Evolutionary conservation across 2,888 invertebrate genomes (phyloP), one percentile per base, ranked within the genome.

Genomic region (Euclidia mi): DNA sequence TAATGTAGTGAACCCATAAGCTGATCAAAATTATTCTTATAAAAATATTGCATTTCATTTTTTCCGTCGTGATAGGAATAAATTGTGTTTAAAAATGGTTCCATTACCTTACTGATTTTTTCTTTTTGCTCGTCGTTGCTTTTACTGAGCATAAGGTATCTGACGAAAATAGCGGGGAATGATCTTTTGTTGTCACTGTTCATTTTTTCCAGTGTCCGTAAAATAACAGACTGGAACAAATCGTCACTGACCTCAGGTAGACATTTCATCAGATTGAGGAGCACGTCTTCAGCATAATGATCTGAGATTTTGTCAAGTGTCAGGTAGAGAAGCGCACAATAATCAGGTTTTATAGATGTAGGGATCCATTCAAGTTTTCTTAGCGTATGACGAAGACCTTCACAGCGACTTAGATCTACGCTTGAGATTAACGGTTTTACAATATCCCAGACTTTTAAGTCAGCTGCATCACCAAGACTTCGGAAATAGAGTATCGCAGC

Each of bases 71-170:
- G 48, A 15, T 55, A 4, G 0, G 0, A 17, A 11, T 76, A 61
- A 28, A 89, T 45, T 10, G 45, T 56, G 10, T 82, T 67, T 2
- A 86, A 70, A 41, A 87, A 79, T 2, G 66, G 75, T 6, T 66
- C 51, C 10, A 80, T 83, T 14, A 87, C 42, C 0, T 47, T 73
- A 25, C 73, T 51, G 9, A 82, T 65, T 49, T 78, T 78, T 1
- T 42, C 58, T 3, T 68, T 65, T 47, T 82, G 82, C 9, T 65
- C 64, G 2, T 76, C 64, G 53, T 80, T 71, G 32, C 64, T 71
- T 60, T 74, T 74, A 41, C 80, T 71, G 0, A 85, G 37, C 29
- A 87, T 60, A 4, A 90, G 65, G 52, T 77, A 84, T 58, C 84
- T 88, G 0, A 79, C 77, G 32, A 84, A 64, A 29, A 90, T 65